Percentiles rank a stretch among this genome's conserved stretches.
These are phyloP conservation scores for Amiota communis DNA, from an alignment of 2,888 invertebrate species.

Conservation along the genomic window DNA sequence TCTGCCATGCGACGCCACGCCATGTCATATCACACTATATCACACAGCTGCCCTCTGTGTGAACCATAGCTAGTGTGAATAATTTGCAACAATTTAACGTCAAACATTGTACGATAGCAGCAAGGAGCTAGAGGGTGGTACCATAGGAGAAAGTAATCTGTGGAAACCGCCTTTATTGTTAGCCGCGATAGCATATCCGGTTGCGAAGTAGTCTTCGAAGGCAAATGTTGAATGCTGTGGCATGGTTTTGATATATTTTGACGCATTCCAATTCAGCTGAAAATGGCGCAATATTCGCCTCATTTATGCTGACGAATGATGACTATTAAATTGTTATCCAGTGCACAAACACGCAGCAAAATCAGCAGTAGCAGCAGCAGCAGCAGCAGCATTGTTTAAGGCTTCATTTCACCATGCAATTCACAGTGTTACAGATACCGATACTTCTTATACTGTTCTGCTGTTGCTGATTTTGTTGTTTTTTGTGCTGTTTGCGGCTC, in stretches of 20 bases:
- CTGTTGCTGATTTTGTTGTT: conserved; percentile 34
- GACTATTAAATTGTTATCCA: conserved; percentile 65
- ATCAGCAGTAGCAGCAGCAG: not conserved
- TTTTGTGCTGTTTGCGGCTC: conserved; percentile 48
- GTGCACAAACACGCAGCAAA: not conserved
- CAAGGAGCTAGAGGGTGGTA: not conserved
- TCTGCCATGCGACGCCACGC: too few relatives aligned
- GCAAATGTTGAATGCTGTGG: not conserved
- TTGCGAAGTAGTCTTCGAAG: not conserved
- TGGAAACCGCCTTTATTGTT: not conserved
- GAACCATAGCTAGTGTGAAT: conserved; percentile 24
- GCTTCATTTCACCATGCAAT: not conserved
- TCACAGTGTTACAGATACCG: too few relatives aligned
- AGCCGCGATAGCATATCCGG: not conserved
- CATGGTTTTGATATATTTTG: conserved; percentile 22
- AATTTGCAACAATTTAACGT: conserved; percentile 23
- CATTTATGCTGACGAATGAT: conserved; percentile 64
- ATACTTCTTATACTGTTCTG: conserved; percentile 31
- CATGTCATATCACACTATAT: too few relatives aligned
- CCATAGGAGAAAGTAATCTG: not conserved
- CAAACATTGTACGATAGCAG: conserved; percentile 7
- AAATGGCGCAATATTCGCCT: conserved; percentile 40
- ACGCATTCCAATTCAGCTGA: conserved; percentile 22
- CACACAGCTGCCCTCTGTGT: not conserved
- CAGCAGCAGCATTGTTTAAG: not conserved